Conservation (phyloP, 2,888 invertebrate species). For the Actias luna region DNA sequence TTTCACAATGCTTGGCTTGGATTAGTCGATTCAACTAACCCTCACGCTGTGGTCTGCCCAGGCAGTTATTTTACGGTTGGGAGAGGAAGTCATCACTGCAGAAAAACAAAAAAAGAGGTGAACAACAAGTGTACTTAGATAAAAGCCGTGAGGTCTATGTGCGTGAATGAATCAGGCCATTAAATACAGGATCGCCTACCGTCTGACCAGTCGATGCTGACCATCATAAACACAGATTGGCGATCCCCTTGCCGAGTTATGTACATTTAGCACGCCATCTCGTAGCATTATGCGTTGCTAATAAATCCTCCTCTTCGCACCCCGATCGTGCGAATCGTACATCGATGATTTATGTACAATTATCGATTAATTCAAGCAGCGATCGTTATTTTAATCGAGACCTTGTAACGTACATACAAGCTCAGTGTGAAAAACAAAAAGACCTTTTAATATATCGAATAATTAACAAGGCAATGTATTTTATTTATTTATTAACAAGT, state of each 20-base stretch:
- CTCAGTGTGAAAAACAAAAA: constrained; percentile 14
- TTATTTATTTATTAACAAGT: neutral
- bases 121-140: neutral
- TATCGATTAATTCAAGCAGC: constrained; percentile 82
- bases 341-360: constrained; percentile 81
- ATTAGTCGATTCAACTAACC: too few relatives aligned
- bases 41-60: too few relatives aligned
- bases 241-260: constrained; percentile 60
- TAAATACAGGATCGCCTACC: constrained; percentile 47
- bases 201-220: constrained; percentile 36
- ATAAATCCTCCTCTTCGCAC: constrained; percentile 79
- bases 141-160: neutral
- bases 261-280: constrained; percentile 71
- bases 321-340: constrained; percentile 78
- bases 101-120: too few relatives aligned
- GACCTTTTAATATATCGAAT: constrained; percentile 13
- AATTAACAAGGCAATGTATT: constrained; percentile 15
- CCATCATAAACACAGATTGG: constrained; percentile 72
- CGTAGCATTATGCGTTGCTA: constrained; percentile 59
- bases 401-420: constrained; percentile 30
- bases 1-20: too few relatives aligned
- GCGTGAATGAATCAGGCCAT: neutral
- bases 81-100: too few relatives aligned
- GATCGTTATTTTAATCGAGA: constrained; percentile 76
- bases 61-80: too few relatives aligned